Evolutionary conservation across 2,113 vertebrate species (phyloP).

Genomic region (Triplophysa rosa): DNA sequence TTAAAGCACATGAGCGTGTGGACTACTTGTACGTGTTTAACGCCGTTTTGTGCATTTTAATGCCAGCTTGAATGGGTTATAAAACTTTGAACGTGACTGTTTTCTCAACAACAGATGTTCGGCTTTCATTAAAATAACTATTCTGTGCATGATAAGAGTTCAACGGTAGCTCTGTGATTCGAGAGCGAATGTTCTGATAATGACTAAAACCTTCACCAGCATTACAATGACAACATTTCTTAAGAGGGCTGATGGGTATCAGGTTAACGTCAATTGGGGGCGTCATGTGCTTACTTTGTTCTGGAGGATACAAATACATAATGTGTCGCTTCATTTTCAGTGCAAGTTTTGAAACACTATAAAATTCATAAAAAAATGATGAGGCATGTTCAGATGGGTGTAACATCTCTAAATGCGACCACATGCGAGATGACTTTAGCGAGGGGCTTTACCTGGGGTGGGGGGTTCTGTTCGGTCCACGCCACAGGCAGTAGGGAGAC

Average conservation of each 20-base stretch:
- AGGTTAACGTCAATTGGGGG: not conserved
- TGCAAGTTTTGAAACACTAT: not conserved
- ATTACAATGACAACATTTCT: not conserved
- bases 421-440: not conserved
- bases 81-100: conserved; percentile 29
- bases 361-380: too few species aligned
- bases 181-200: conserved; percentile 12
- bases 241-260: not conserved
- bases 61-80: conserved; percentile 12
- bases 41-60: conserved; percentile 7
- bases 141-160: conserved; percentile 4
- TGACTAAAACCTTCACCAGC: not conserved
- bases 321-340: too few species aligned
- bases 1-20: conserved; percentile 7
- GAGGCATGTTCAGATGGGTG: too few species aligned
- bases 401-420: not conserved
- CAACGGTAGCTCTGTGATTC: not conserved
- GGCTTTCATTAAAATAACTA: not conserved
- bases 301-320: not conserved
- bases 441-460: conserved; percentile 67
- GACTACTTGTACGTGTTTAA: not conserved
- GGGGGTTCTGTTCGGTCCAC: conserved; percentile 75
- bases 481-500: conserved; percentile 77
- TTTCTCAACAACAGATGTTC: conserved; percentile 33
- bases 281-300: not conserved